Conservation (phyloP, 2,888 invertebrate species). For the Xestia rhomboidea region DNA sequence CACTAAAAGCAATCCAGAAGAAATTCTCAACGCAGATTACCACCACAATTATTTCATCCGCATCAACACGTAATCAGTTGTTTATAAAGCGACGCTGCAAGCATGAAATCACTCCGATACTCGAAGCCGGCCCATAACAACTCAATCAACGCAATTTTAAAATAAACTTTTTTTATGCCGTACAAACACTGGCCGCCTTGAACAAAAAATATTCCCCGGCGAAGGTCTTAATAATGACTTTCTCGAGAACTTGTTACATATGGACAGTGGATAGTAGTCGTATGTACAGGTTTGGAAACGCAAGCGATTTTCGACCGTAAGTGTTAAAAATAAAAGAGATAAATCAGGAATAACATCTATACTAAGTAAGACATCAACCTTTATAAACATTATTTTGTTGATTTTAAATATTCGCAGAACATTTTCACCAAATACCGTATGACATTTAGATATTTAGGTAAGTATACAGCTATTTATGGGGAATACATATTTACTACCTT, state of each 20-base stretch:
- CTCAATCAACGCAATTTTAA: conserved; percentile 89
- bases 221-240: conserved; percentile 86
- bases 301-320: conserved; percentile 52
- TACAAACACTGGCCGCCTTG: conserved; percentile 77
- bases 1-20: conserved; percentile 43
- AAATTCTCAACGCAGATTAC: conserved; percentile 55
- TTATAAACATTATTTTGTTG: background rate
- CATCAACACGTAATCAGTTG: conserved; percentile 71
- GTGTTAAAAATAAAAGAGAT: conserved; percentile 24
- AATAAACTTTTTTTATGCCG: conserved; percentile 83
- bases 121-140: conserved; percentile 82
- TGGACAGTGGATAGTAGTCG: conserved; percentile 50
- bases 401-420: conserved; percentile 1
- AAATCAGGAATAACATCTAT: conserved; percentile 20
- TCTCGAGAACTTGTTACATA: conserved; percentile 81
- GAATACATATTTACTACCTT: background rate
- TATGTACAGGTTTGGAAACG: conserved; percentile 43
- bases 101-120: conserved; percentile 78
- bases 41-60: conserved; percentile 59
- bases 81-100: conserved; percentile 76
- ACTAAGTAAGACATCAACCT: conserved; percentile 11
- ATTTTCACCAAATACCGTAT: background rate
- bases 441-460: background rate
- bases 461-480: background rate
- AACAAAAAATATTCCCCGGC: conserved; percentile 79